Conservation (phyloP, 2,888 invertebrate genomes). For the Pristionchus japonicus region DNA sequence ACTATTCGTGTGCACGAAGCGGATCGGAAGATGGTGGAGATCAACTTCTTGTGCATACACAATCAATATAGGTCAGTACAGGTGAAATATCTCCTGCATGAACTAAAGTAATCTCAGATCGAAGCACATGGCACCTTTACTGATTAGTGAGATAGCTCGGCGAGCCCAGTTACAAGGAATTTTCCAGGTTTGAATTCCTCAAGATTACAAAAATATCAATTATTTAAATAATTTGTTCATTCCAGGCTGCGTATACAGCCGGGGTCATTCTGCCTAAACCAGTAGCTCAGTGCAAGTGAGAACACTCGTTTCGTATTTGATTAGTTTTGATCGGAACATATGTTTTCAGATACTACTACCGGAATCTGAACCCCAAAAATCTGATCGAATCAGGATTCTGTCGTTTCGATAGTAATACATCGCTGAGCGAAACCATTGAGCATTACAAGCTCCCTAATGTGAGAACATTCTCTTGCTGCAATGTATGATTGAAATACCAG, state of each 20-base stretch:
- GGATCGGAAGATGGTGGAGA: constrained; percentile 91
- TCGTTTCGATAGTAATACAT: constrained; percentile 97
- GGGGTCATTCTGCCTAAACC: constrained; percentile 98
- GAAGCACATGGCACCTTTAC: constrained; percentile 96
- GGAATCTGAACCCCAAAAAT: constrained; percentile 97
- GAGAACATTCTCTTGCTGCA: neutral
- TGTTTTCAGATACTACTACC: constrained; percentile 90
- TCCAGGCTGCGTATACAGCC: constrained; percentile 98
- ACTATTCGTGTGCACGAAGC: constrained; percentile 90
- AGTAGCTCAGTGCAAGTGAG: constrained; percentile 90
- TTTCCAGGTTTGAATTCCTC: constrained; percentile 78
- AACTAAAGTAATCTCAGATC: constrained; percentile 79
- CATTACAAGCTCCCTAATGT: constrained; percentile 92
- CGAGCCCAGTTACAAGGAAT: constrained; percentile 90
- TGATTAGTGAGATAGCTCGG: constrained; percentile 97
- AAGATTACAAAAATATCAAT: neutral
- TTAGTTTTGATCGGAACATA: neutral
- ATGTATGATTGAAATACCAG: neutral
- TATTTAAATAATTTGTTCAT: constrained; percentile 44
- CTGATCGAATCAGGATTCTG: constrained; percentile 98
- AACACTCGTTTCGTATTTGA: neutral
- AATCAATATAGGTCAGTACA: constrained; percentile 85
- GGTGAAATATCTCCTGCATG: neutral
- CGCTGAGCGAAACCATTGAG: constrained; percentile 97
- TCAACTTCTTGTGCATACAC: constrained; percentile 99